phyloP scores from a whole-genome alignment of 1,140 invertebrate genomes.

The Akabosia matsudoensis region DNA sequence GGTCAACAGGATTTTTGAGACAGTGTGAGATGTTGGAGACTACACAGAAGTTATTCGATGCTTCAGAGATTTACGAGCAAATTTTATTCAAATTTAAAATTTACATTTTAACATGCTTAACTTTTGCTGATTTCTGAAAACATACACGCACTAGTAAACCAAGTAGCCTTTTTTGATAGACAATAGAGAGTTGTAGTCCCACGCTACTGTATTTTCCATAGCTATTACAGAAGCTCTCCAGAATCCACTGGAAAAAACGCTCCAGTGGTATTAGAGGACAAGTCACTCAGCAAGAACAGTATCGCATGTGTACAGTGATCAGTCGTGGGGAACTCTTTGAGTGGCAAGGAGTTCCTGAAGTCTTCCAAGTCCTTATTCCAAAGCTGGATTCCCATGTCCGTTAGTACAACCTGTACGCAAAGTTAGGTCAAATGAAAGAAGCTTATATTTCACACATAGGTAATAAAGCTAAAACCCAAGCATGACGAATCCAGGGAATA shows the following conservation, averaged over 20 bases:
- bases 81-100: no score
- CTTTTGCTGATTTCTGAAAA: no score
- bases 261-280: conserved; percentile 5
- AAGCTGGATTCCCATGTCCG: conserved; percentile 3
- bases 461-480: no score
- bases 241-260: conserved; percentile 2
- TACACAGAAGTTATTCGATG: no score
- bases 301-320: not conserved
- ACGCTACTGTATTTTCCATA: no score
- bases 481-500: no score
- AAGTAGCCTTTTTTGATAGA: no score
- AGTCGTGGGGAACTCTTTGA: not conserved
- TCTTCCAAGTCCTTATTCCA: not conserved
- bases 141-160: no score
- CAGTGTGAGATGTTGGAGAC: not conserved
- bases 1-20: not conserved
- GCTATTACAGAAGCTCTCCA: not conserved
- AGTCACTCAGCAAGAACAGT: conserved; percentile 8
- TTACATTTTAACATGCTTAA: no score
- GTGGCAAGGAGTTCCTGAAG: not conserved
- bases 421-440: not conserved
- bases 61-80: no score
- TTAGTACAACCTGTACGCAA: conserved; percentile 2
- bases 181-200: no score
- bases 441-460: no score